phyloP scores from a whole-genome alignment of 1,140 invertebrate genomes.

The Phymastichus coffea region DNA sequence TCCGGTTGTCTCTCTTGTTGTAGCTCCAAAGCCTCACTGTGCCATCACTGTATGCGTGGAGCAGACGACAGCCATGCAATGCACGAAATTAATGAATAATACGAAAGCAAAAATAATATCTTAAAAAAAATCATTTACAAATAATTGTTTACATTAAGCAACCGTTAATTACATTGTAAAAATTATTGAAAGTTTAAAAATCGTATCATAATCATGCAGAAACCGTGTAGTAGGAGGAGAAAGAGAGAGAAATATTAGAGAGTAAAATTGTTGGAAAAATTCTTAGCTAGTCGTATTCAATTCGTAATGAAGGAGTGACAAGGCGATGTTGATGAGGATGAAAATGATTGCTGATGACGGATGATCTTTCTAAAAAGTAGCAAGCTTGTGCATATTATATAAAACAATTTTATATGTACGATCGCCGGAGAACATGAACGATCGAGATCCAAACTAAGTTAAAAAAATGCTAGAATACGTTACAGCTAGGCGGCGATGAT shows the following conservation, averaged over 20 bases:
- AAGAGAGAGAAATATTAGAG: too few relatives aligned
- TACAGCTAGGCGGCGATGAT: slow-evolving; percentile 1
- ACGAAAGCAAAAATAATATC: slow-evolving; percentile 46
- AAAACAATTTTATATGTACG: slow-evolving; percentile 13
- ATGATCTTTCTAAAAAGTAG: slow-evolving; percentile 9
- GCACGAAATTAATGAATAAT: slow-evolving; percentile 53
- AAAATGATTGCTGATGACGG: slow-evolving; percentile 12
- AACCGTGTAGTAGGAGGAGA: not conserved
- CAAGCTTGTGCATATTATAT: slow-evolving; percentile 21
- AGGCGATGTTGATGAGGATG: too few relatives aligned
- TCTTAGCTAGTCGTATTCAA: not conserved
- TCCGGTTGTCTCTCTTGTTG: slow-evolving; percentile 47
- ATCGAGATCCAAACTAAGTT: too few relatives aligned
- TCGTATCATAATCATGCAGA: slow-evolving; percentile 21
- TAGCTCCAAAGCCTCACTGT: slow-evolving; percentile 53
- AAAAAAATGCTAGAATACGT: not conserved
- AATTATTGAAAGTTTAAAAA: not conserved
- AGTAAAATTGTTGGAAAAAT: slow-evolving; percentile 1
- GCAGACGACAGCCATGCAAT: slow-evolving; percentile 52
- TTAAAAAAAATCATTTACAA: slow-evolving; percentile 29
- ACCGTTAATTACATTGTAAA: slow-evolving; percentile 7
- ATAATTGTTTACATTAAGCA: slow-evolving; percentile 18
- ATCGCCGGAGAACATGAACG: slow-evolving; percentile 7
- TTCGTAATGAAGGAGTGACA: not conserved
- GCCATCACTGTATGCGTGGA: slow-evolving; percentile 44